Evolutionary conservation across 2,888 invertebrate genomes (phyloP).

Genomic region (Caenorhabditis sinica): DNA sequence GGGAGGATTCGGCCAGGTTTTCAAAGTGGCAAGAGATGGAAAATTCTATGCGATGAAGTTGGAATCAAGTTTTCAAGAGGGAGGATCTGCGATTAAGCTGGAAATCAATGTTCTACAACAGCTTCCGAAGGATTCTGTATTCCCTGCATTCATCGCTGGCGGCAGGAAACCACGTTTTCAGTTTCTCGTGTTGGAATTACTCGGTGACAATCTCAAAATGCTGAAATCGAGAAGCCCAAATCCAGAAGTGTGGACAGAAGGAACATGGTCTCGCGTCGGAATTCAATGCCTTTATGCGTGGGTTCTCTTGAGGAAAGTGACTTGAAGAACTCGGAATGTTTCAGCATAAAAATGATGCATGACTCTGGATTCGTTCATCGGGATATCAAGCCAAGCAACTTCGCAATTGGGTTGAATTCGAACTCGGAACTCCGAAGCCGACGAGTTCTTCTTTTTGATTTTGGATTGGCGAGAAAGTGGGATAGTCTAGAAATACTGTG

Average conservation of each 20-base stretch:
- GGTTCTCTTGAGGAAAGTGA: not conserved
- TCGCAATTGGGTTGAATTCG: constrained; percentile 40
- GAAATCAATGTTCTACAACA: constrained; percentile 37
- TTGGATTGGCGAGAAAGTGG: constrained; percentile 49
- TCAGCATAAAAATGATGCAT: constrained; percentile 68
- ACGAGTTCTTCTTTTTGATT: constrained; percentile 50
- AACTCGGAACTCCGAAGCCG: not conserved
- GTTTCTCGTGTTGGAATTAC: constrained; percentile 49
- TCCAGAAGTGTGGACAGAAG: constrained; percentile 28
- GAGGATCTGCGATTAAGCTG: constrained; percentile 66
- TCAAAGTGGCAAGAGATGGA: constrained; percentile 54
- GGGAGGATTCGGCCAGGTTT: constrained; percentile 66
- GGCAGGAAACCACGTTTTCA: constrained; percentile 38
- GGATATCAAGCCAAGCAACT: constrained; percentile 71
- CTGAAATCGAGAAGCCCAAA: constrained; percentile 19
- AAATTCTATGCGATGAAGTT: constrained; percentile 60
- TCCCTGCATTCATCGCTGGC: constrained; percentile 25
- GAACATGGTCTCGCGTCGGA: constrained; percentile 55
- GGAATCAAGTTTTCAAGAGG: constrained; percentile 46
- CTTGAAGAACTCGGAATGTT: not conserved
- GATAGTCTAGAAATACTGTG: not conserved
- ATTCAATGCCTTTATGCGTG: constrained; percentile 59
- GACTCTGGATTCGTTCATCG: constrained; percentile 71
- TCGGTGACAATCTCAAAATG: constrained; percentile 50
- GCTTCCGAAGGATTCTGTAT: constrained; percentile 19